Evolutionary conservation across 2,888 invertebrate species (phyloP).

Genomic region (Oscheius myriophilus): DNA sequence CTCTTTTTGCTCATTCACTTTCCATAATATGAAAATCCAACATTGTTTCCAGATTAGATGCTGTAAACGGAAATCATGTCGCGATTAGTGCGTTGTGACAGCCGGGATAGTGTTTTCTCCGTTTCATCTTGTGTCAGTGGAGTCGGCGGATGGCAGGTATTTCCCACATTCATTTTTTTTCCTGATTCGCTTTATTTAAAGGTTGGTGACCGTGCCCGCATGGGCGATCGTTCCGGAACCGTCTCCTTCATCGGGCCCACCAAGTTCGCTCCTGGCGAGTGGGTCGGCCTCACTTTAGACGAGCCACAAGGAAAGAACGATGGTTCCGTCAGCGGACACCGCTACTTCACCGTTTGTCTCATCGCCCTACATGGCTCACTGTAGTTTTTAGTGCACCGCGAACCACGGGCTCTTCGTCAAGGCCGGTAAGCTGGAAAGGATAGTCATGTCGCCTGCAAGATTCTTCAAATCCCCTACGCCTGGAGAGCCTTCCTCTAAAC

Average conservation of each 20-base stretch:
- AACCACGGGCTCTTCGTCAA: slow-evolving; percentile 48
- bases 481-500: slow-evolving; percentile 24
- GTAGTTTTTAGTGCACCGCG: slow-evolving; percentile 34
- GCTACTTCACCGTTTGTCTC: slow-evolving; percentile 75
- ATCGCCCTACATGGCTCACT: background rate
- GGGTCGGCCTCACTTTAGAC: slow-evolving; percentile 95
- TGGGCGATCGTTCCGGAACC: slow-evolving; percentile 42
- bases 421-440: slow-evolving; percentile 37
- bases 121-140: slow-evolving; percentile 38
- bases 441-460: slow-evolving; percentile 20
- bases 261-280: slow-evolving; percentile 82
- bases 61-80: too few species aligned
- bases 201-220: slow-evolving; percentile 50
- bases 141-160: slow-evolving; percentile 39
- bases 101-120: slow-evolving; percentile 39
- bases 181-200: slow-evolving; percentile 7
- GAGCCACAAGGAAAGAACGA: slow-evolving; percentile 95
- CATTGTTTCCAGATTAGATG: too few species aligned
- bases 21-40: too few species aligned
- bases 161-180: background rate
- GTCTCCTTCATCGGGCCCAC: slow-evolving; percentile 60
- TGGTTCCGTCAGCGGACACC: slow-evolving; percentile 89
- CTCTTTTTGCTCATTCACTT: too few species aligned
- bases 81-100: slow-evolving; percentile 18
- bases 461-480: slow-evolving; percentile 29